Conservation (phyloP, 2,888 invertebrate species). For the Meta bourneti region DNA sequence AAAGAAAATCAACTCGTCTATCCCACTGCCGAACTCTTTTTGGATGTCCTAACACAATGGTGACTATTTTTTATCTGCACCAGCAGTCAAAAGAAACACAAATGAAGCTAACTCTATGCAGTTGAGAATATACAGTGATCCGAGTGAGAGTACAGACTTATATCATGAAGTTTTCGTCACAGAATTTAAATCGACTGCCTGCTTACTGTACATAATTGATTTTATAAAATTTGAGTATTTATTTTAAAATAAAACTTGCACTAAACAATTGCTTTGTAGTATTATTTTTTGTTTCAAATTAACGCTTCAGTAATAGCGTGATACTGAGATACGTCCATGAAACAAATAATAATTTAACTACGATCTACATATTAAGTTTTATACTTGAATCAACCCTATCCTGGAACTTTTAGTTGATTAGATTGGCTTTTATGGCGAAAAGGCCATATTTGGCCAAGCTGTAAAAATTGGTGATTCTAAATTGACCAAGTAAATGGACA, state of each 20-base stretch:
- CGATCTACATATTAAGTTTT: too few species aligned
- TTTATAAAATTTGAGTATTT: background rate
- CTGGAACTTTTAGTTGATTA: too few species aligned
- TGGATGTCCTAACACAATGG: background rate
- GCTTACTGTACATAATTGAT: background rate
- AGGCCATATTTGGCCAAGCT: too few species aligned
- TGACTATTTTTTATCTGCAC: background rate
- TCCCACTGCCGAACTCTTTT: background rate
- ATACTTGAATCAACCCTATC: too few species aligned
- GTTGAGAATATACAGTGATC: background rate
- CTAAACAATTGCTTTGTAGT: background rate
- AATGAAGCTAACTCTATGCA: background rate
- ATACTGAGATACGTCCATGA: too few species aligned
- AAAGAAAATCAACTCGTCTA: background rate
- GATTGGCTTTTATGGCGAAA: too few species aligned
- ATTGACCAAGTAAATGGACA: too few species aligned
- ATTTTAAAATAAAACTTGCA: background rate
- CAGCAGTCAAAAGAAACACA: background rate
- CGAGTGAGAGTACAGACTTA: background rate
- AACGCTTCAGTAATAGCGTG: too few species aligned
- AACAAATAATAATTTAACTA: too few species aligned
- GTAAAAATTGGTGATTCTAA: too few species aligned
- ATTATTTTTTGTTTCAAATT: background rate
- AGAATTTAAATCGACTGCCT: background rate
- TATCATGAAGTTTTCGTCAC: background rate